Percentiles rank a stretch among this genome's conserved stretches.
phyloP scores from a whole-genome alignment of 2,113 vertebrate genomes.

The Carollia perspicillata region DNA sequence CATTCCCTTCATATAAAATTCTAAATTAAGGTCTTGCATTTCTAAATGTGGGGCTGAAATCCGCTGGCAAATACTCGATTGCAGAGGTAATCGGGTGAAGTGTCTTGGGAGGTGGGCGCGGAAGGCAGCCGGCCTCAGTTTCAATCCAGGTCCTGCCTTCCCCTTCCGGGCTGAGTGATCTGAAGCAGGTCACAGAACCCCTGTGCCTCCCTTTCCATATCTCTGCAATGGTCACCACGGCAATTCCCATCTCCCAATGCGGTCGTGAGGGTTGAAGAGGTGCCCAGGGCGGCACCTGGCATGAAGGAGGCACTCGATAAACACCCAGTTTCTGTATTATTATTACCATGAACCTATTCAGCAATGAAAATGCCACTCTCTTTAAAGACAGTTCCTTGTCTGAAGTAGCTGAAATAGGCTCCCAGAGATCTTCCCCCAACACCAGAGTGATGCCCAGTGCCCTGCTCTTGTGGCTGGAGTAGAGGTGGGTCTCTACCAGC shows the following conservation, averaged over 20 bases:
- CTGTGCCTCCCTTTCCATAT: neutral
- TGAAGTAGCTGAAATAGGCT: accelerated
- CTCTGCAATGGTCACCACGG: neutral
- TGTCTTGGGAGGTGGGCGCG: accelerated
- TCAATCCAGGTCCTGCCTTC: neutral
- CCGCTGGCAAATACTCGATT: neutral
- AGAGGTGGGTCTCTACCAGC: neutral
- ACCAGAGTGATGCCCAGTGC: accelerated
- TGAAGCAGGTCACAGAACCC: neutral
- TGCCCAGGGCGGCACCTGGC: neutral
- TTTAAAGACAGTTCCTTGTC: neutral
- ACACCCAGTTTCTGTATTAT: accelerated
- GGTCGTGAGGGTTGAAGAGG: neutral
- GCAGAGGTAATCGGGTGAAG: accelerated
- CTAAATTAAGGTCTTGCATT: neutral
- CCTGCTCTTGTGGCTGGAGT: accelerated
- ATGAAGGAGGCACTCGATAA: no score
- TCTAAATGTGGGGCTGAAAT: neutral
- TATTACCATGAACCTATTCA: neutral
- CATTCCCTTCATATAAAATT: neutral
- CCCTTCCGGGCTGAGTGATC: neutral
- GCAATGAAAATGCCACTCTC: neutral
- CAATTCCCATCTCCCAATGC: neutral
- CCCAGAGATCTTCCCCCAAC: neutral
- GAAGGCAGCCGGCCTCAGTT: neutral